Evolutionary conservation across 2,888 invertebrate genomes (phyloP), one percentile per base, ranked within the genome.

Genomic region (Neuroscelio doddi): DNA sequence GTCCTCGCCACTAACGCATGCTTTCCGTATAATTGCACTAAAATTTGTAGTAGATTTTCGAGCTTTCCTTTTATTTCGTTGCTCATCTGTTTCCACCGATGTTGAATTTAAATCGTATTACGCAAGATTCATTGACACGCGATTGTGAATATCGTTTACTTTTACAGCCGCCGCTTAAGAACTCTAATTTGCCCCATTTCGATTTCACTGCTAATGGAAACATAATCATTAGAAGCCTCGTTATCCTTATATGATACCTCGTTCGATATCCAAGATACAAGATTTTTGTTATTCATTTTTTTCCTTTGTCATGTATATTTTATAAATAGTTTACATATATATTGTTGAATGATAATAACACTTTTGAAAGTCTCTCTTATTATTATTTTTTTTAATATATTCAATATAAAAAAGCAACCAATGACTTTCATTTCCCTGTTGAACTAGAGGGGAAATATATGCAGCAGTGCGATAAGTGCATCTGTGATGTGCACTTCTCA

Each of bases 131-230:
- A 65, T 65, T 57, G 65, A 65, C 61, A 53, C 52, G 55, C 61
- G 49, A 61, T 65, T 57, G 52, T 57, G 56, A 61, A 52, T 56
- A 57, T 41, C 56, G 61, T 61, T 65, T 52, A 52, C 47, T 65
- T 65, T 65, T 61, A 65, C 34, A 47, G 45, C 52, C 45, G 29
- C 50, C 59, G 52, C 61, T 61, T 57, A 47, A 59, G 59, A 52
- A 52, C 61, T 44, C 53, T 47, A 57, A 62, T 66, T 66, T 57
- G 27, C 45, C 30, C 57, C 52, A 61, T 57, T 62, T 61, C 61
- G 52, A 66, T 66, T 64, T 64, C 52, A 58, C 57, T 66, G 61
- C 65, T 62, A 66, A 66, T 66, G 65, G 56, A 66, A 66, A 66
- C 65, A 65, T 61, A 44, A 44, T 56, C 59, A 53, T 65, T 65